Evolutionary conservation across 2,113 vertebrate species (phyloP).

Genomic region (Labeo rohita): DNA sequence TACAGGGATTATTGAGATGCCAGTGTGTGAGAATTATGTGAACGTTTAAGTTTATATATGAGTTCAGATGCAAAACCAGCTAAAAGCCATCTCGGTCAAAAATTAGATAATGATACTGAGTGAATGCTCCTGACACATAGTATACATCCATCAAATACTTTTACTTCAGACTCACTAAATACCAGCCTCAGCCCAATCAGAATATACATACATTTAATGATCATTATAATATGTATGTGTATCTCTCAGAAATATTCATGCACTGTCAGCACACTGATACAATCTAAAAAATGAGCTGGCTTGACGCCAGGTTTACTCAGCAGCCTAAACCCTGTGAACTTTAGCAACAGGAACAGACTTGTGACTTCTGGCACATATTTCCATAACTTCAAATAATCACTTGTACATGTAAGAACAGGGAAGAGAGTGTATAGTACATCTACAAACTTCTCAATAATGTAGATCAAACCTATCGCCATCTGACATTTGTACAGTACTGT

Average conservation of each 20-base stretch:
- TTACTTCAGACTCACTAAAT: too few relatives aligned
- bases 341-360: conserved; percentile 16
- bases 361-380: conserved; percentile 1
- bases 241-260: not conserved
- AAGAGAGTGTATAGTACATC: not conserved
- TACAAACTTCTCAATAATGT: not conserved
- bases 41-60: not conserved
- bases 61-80: too few relatives aligned
- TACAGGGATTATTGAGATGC: not conserved
- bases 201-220: too few relatives aligned
- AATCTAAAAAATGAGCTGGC: not conserved
- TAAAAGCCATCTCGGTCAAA: too few relatives aligned
- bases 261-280: not conserved
- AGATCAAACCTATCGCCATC: not conserved
- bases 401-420: not conserved
- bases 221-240: not conserved
- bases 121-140: too few relatives aligned
- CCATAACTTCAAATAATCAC: not conserved
- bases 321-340: not conserved
- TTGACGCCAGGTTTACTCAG: not conserved
- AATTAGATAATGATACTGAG: too few relatives aligned
- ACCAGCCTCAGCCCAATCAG: too few relatives aligned
- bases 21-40: not conserved
- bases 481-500: not conserved
- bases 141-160: too few relatives aligned